Evolutionary conservation across 2,888 invertebrate genomes (phyloP), one percentile per base, ranked within the genome.

Genomic region (Cheilosia urbana): DNA sequence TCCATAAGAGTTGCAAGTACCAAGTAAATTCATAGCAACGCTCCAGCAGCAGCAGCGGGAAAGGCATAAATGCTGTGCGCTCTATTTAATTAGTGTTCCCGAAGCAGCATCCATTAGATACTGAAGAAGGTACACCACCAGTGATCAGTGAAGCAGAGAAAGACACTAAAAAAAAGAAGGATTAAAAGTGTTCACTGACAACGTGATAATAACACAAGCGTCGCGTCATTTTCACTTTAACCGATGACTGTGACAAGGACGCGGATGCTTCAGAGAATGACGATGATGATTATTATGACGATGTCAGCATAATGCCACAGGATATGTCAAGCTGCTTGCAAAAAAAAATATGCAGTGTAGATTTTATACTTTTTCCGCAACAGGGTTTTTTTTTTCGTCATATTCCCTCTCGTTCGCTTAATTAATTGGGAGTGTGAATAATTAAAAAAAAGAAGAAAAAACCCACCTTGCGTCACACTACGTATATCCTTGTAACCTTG

Each of bases 211-310:
- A 79, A 60, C 58, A 49, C 42, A 81, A 81, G 60, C 71, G 71
- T 80, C 80, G 72, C 76, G 81, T 85, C 85, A 66, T 72, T 85
- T 81, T 81, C 85, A 72, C 76, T 85, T 68, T 77, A 76, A 68
- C 81, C 62, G 49, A 85, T 85, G 81, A 81, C 76, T 81, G 63
- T 85, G 76, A 81, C 85, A 85, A 85, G 85, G 85, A 85, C 85
- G 77, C 62, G 63, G 62, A 63, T 68, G 75, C 45, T 75, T 80
- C 68, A 57, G 13, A 62, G 24, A 40, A 53, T 79, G 58, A 79
- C 71, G 66, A 72, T 68, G 68, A 63, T 66, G 63, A 77, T 57
- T 40, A 71, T 57, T 19, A 57, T 55, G 68, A 69, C 72, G 71
- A 85, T 85, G 85, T 81, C 81, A 72, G 85, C 62, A 85, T 85